Evolutionary conservation across 2,113 vertebrate species (phyloP).

Genomic region (Paramisgurnus dabryanus): DNA sequence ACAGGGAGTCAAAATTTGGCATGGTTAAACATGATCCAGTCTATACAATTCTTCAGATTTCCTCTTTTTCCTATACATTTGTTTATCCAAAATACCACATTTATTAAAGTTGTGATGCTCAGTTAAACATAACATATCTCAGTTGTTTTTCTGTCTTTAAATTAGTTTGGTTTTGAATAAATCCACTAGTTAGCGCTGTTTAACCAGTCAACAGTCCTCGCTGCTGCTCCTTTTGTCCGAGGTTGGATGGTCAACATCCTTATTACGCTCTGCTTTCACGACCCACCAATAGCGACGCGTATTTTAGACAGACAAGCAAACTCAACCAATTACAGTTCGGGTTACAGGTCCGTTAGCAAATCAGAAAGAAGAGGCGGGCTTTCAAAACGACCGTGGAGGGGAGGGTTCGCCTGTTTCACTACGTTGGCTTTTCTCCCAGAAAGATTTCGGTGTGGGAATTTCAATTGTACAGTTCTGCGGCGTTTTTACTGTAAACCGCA

Average conservation of each 20-base stretch:
- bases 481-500: not conserved
- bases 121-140: no score
- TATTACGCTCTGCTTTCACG: not conserved
- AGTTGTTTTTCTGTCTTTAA: not conserved
- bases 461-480: constrained; percentile 25
- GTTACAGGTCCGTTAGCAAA: constrained; percentile 33
- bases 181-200: constrained; percentile 53
- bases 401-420: constrained; percentile 30
- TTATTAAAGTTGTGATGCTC: no score
- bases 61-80: no score
- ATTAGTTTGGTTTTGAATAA: not conserved
- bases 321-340: constrained; percentile 20
- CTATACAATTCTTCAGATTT: no score
- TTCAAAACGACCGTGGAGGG: not conserved
- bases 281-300: constrained; percentile 38
- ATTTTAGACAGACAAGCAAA: constrained; percentile 18
- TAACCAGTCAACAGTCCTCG: constrained; percentile 18
- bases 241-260: constrained; percentile 19
- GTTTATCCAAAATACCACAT: no score
- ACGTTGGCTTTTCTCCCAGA: constrained; percentile 54
- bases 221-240: constrained; percentile 10
- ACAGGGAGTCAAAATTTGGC: no score
- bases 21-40: no score
- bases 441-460: constrained; percentile 59
- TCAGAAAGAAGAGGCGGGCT: constrained; percentile 20